Base-by-base conservation (phyloP, 2,797 vertebrate genomes). In the Rhabdomys pumilio region DNA sequence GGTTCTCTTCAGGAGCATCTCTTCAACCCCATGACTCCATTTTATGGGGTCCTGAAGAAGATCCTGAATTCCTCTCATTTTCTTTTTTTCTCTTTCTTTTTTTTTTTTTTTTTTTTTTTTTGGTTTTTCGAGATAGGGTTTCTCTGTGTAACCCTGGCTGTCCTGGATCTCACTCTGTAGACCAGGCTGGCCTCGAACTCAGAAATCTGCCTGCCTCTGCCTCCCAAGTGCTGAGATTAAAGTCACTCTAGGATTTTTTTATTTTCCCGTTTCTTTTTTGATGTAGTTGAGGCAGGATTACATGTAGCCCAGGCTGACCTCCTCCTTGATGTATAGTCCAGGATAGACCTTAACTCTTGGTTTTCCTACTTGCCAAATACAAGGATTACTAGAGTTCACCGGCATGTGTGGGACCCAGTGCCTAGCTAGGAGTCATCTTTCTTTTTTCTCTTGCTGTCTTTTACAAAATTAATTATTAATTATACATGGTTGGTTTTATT, bases 51-150 rank as follows among this genome's bases (percentile, higher is more conserved):
- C 44, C 24, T 81, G 29, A 50, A 6, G 84, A 88, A 88, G 65
- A 83, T 53, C 88, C 29, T 65, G 10, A 65, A 65, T 63, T 93
- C 24, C 29, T 90, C 75, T 93, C 94, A 89, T 38, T 75, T 81
- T 17, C 20, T 24, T 29, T 90, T 61, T 85, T 91, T 95, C 14
- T 92, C 61, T 92, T 14, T 50, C 8, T 17, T 14, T 57, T 57
- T 50, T 1, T 47, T 47, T 9, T 17, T 6, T 0, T 73, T 2
- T 22, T 41, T 8, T n/a, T 69, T 15, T 8, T 53, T 53, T 53
- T 1, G 53, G 15, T 69, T 24, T 34, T 34, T 69, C 22, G 8
- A 61, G 59, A 61, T 22, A 61, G 59, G 59, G 59, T 53, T 53
- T 53, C 53, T 53, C 53, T 53, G 53, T 53, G 9, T 53, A 53